Percentiles rank a stretch among this genome's conserved stretches.
Conservation (phyloP, 2,113 vertebrate genomes). For the Phylloscopus whistleri region DNA sequence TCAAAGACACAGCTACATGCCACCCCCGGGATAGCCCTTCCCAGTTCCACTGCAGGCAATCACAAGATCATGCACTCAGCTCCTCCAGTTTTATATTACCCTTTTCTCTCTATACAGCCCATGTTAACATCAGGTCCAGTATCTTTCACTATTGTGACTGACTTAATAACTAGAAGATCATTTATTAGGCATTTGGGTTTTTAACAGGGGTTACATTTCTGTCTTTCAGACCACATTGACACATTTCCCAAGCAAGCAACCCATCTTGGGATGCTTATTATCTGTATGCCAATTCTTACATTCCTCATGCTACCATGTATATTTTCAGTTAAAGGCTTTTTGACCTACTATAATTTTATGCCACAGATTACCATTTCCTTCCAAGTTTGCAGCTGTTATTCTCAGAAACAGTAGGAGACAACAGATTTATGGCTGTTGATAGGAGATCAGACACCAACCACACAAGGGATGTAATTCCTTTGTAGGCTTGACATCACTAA, state of each 20-base stretch:
- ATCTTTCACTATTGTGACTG: neutral
- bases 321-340: slow-evolving; percentile 13
- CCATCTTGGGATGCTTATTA: neutral
- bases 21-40: neutral
- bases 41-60: neutral
- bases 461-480: slow-evolving; percentile 44
- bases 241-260: neutral
- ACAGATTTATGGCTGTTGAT: slow-evolving; percentile 27
- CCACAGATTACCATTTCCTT: slow-evolving; percentile 41
- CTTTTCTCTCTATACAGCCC: neutral
- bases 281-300: neutral
- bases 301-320: neutral
- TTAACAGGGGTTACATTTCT: neutral
- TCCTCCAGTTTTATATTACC: neutral
- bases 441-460: slow-evolving; percentile 34
- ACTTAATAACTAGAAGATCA: neutral
- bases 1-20: neutral
- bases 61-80: neutral
- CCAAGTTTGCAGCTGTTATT: slow-evolving; percentile 21
- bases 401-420: slow-evolving; percentile 33
- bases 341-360: slow-evolving; percentile 12
- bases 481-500: neutral
- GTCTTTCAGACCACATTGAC: neutral
- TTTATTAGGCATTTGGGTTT: neutral
- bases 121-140: neutral